Evolutionary conservation across 2,888 invertebrate genomes (phyloP).

Genomic region (Brachyptera risi): DNA sequence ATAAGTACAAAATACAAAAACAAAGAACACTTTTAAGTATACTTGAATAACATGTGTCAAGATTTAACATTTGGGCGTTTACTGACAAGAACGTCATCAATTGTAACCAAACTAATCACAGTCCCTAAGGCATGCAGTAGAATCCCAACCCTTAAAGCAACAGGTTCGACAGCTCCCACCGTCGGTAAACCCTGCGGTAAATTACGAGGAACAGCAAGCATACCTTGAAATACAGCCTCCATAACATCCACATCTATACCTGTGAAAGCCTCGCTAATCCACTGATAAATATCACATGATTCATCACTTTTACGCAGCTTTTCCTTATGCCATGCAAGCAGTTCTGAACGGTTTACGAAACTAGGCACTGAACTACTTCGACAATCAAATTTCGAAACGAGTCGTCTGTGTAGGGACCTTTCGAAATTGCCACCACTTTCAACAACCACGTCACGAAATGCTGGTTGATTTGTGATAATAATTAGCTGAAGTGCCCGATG

Average conservation of each 20-base stretch:
- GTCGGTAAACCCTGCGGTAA: background rate
- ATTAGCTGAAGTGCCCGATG: slow-evolving; percentile 18
- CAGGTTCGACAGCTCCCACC: slow-evolving; percentile 12
- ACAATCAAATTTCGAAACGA: background rate
- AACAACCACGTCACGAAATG: background rate
- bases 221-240: background rate
- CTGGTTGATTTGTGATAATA: background rate
- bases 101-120: slow-evolving; percentile 11
- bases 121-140: slow-evolving; percentile 21
- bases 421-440: slow-evolving; percentile 22
- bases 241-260: slow-evolving; percentile 11
- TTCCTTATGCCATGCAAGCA: slow-evolving; percentile 11
- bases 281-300: background rate
- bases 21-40: too few species aligned
- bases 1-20: too few species aligned
- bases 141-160: slow-evolving; percentile 17
- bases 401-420: background rate
- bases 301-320: background rate
- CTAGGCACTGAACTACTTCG: background rate
- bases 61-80: too few species aligned
- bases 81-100: background rate
- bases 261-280: background rate
- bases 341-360: slow-evolving; percentile 19
- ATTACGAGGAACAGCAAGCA: slow-evolving; percentile 7
- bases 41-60: too few species aligned